Percentiles rank a stretch among this genome's conserved stretches.
Evolutionary conservation across 2,797 vertebrate genomes (phyloP).

Genomic region (Malurus splendens): DNA sequence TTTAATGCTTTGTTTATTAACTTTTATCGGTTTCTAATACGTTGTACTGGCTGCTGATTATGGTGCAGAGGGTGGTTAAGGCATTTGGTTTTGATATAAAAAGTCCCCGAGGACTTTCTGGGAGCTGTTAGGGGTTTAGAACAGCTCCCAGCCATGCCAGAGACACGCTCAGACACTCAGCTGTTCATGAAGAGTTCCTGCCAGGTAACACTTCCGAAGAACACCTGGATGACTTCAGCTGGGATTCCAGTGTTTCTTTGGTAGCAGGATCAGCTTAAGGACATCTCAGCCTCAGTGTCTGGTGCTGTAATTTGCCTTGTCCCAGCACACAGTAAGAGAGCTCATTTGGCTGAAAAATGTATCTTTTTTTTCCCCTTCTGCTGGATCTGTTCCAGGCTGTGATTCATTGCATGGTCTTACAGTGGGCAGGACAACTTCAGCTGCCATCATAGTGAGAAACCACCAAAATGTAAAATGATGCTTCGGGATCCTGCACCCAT

Average conservation of each 20-base stretch:
- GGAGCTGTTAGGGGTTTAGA: background rate
- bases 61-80: background rate
- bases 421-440: background rate
- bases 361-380: background rate
- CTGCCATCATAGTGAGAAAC: constrained; percentile 35
- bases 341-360: background rate
- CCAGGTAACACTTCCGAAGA: background rate
- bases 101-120: background rate
- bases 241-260: background rate
- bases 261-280: background rate
- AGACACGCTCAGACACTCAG: background rate
- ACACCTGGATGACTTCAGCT: background rate
- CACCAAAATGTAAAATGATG: constrained; percentile 1
- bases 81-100: constrained; percentile 11
- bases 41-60: background rate
- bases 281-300: background rate
- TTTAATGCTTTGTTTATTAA: background rate
- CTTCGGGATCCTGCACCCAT: background rate
- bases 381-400: background rate
- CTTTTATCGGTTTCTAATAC: background rate
- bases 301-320: accelerated
- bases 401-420: constrained; percentile 18
- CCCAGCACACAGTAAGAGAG: background rate
- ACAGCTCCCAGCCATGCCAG: background rate
- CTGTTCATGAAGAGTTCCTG: background rate